phyloP scores from a whole-genome alignment of 2,888 invertebrate species.

The Volucella inanis region DNA sequence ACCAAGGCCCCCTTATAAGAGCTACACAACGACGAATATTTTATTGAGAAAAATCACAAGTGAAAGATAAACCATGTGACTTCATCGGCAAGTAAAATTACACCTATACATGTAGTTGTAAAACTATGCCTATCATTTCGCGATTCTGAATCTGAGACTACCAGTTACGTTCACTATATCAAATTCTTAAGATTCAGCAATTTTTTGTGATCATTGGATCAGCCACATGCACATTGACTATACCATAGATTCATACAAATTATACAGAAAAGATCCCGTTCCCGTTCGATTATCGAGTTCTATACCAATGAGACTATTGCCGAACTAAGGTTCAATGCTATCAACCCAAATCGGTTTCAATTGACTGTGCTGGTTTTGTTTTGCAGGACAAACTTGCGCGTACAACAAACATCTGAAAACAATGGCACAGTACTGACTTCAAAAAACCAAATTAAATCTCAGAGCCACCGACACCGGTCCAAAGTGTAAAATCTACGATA shows the following conservation, averaged over 20 bases:
- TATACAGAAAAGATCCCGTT: too few relatives aligned
- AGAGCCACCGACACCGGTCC: constrained; percentile 91
- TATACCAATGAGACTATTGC: constrained; percentile 81
- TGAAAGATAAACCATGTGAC: constrained; percentile 88
- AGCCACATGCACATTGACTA: constrained; percentile 81
- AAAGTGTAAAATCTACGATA: constrained; percentile 92
- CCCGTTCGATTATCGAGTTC: too few relatives aligned
- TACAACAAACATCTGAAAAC: constrained; percentile 84
- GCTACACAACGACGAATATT: constrained; percentile 86
- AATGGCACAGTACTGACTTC: constrained; percentile 98
- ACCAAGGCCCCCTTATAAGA: too few relatives aligned
- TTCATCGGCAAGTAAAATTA: constrained; percentile 81
- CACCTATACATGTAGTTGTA: constrained; percentile 84
- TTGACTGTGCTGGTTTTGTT: constrained; percentile 89
- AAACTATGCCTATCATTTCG: constrained; percentile 78
- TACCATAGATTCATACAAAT: too few relatives aligned
- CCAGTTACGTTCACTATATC: constrained; percentile 81
- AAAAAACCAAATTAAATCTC: constrained; percentile 84
- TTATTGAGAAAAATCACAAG: constrained; percentile 88
- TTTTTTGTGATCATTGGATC: constrained; percentile 82
- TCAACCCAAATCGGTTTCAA: constrained; percentile 77
- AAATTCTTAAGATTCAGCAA: constrained; percentile 80
- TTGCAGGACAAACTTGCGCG: constrained; percentile 90
- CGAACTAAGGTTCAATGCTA: constrained; percentile 84
- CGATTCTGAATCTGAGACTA: constrained; percentile 80